Conservation (phyloP, 2,888 invertebrate genomes). For the Drosophila prostipennis region DNA sequence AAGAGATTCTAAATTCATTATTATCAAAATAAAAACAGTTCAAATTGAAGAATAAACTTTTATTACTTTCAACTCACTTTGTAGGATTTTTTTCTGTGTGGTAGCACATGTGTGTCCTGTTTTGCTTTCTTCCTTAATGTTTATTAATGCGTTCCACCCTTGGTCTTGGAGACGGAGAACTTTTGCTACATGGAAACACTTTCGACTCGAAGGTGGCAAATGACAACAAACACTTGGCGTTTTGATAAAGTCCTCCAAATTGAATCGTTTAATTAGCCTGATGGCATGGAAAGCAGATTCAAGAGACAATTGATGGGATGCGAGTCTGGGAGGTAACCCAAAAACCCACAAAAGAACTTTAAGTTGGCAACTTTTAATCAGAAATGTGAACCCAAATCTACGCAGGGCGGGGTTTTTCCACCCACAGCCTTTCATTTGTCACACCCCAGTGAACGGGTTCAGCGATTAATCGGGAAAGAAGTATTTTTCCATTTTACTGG, state of each 20-base stretch:
- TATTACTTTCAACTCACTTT: too few relatives aligned
- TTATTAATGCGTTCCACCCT: slow-evolving; percentile 62
- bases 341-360: slow-evolving; percentile 21
- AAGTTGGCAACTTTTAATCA: slow-evolving; percentile 28
- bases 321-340: slow-evolving; percentile 1
- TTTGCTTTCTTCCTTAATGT: slow-evolving; percentile 54
- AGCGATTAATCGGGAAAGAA: slow-evolving; percentile 68
- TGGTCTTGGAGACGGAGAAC: slow-evolving; percentile 6
- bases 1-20: too few relatives aligned
- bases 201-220: slow-evolving; percentile 49
- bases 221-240: slow-evolving; percentile 37
- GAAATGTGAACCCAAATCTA: neutral
- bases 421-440: slow-evolving; percentile 45
- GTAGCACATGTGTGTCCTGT: slow-evolving; percentile 44
- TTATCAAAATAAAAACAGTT: too few relatives aligned
- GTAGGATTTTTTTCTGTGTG: neutral
- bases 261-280: slow-evolving; percentile 70
- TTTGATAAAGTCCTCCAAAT: slow-evolving; percentile 43
- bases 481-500: slow-evolving; percentile 73
- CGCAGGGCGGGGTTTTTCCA: neutral
- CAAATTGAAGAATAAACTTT: too few relatives aligned
- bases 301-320: slow-evolving; percentile 37
- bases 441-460: slow-evolving; percentile 69
- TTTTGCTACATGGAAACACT: slow-evolving; percentile 33
- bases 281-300: slow-evolving; percentile 27